Percentiles rank a stretch among this genome's conserved stretches.
phyloP scores from a whole-genome alignment of 2,113 vertebrate species.

The Hippolais icterina region DNA sequence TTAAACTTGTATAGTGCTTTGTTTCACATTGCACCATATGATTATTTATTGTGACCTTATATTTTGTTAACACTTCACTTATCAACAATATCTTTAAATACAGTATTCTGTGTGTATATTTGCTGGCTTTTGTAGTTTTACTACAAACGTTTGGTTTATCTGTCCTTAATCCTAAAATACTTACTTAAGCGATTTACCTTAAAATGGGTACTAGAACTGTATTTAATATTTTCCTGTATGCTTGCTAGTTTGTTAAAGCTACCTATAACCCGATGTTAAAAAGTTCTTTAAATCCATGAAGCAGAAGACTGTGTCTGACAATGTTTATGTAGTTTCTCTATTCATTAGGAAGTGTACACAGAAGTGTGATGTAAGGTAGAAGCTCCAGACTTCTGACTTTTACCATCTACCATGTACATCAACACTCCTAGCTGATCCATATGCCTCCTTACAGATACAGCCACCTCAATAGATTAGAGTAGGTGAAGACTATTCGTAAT shows the following conservation, averaged over 20 bases:
- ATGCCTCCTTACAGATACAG: neutral
- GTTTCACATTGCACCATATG: neutral
- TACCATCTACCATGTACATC: neutral
- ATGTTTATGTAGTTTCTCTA: neutral
- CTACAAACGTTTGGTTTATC: neutral
- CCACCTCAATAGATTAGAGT: neutral
- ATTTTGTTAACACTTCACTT: neutral
- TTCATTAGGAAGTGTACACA: neutral
- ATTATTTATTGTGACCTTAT: neutral
- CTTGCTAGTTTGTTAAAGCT: neutral
- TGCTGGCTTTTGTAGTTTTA: neutral
- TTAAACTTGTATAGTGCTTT: neutral
- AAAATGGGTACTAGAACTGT: neutral
- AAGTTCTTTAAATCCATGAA: neutral
- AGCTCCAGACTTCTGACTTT: neutral
- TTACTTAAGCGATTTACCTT: neutral
- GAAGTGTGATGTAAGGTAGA: neutral
- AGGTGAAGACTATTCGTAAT: fast-evolving
- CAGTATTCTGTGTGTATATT: neutral
- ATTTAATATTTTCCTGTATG: neutral
- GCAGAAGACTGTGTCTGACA: neutral
- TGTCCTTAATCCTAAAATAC: neutral
- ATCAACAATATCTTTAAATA: neutral
- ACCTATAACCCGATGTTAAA: fast-evolving
- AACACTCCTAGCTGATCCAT: neutral